Conservation (phyloP, 2,797 vertebrate species). For the Amblyopsis hoosieri region DNA sequence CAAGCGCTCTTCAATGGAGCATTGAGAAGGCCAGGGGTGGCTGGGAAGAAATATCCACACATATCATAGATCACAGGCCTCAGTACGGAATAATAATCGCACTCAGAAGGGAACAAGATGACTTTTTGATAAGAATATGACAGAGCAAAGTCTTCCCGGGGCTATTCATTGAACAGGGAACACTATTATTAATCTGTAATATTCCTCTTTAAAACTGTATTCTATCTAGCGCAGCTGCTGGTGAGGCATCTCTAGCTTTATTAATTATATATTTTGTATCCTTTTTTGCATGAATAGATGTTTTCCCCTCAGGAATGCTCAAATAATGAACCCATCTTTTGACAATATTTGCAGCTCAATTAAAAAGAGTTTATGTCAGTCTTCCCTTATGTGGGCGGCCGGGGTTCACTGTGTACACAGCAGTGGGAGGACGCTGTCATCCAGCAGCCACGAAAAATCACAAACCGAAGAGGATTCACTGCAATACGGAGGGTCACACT, state of each 20-base stretch:
- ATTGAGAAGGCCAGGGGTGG: slow-evolving; percentile 25
- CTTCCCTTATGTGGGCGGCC: slow-evolving; percentile 51
- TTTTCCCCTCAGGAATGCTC: slow-evolving; percentile 44
- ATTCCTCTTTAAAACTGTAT: slow-evolving; percentile 47
- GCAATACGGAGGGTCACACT: slow-evolving; percentile 54
- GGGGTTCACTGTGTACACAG: slow-evolving; percentile 40
- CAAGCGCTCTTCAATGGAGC: slow-evolving; percentile 69
- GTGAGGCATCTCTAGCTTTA: slow-evolving; percentile 30
- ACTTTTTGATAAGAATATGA: slow-evolving; percentile 78
- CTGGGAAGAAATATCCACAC: slow-evolving; percentile 54
- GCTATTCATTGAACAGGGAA: slow-evolving; percentile 40
- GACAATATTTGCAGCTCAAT: slow-evolving; percentile 69
- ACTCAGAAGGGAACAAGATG: slow-evolving; percentile 62
- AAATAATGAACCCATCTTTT: slow-evolving; percentile 59
- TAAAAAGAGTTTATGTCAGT: slow-evolving; percentile 65
- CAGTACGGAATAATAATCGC: slow-evolving; percentile 9
- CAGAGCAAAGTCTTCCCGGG: slow-evolving; percentile 60
- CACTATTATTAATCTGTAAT: slow-evolving; percentile 59
- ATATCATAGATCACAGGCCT: slow-evolving; percentile 62
- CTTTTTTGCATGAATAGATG: slow-evolving; percentile 42
- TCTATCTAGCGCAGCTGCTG: slow-evolving; percentile 47
- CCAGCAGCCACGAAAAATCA: slow-evolving; percentile 16
- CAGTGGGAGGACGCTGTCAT: slow-evolving; percentile 59
- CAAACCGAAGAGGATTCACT: slow-evolving; percentile 48
- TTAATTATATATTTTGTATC: slow-evolving; percentile 55